Base-by-base conservation (phyloP, 2,113 vertebrate genomes). In the Melanostigma gelatinosum region DNA sequence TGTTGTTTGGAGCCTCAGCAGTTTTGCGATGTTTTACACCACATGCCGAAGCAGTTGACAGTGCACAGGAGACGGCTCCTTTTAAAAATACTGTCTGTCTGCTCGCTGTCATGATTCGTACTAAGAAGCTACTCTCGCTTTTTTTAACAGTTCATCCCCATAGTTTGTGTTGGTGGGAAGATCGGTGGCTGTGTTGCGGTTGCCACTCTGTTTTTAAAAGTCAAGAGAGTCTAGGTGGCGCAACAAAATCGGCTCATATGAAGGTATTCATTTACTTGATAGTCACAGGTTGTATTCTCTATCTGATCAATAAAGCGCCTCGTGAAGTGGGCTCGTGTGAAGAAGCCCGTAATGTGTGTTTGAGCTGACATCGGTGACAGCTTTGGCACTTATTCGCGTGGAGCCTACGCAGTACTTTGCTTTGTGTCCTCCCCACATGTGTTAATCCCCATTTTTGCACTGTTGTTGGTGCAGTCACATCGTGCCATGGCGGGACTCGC, bases 151-250 rank as follows among this genome's bases (percentile, higher is more conserved):
- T 91, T 89, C 87, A 91, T 90, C 92, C 90, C 88, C 72, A 75
- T 94, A 92, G 89, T 92, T 94, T 89, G 87, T 93, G 86, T 92
- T 93, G 15, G 82, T 87, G 88, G 89, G 64, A 91, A 87, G 87
- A 87, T 66, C 58, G 77, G 87, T 88, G 86, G 91, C 88, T 87
- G 69, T 88, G 80, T 85, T 88, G 81, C 84, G 77, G 84, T 84
- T 75, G 87, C 87, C 94, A 79, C 88, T 87, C 69, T 94, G 89
- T 92, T 94, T 93, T 93, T 87, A 91, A 92, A 91, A 85, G 80
- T 76, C 80, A 32, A 44, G 18, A 18, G 48, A 18, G 46, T 42
- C 40, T 40, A 40, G 10, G 50, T 7, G 9, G 40, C 2, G 2
- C 8, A 58, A 58, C 38, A 46, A n/a, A 12, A 46, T 8, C 2